These are phyloP conservation scores for Cerastis rubricosa DNA, from an alignment of 2,888 invertebrate genomes.

Conservation along the genomic window DNA sequence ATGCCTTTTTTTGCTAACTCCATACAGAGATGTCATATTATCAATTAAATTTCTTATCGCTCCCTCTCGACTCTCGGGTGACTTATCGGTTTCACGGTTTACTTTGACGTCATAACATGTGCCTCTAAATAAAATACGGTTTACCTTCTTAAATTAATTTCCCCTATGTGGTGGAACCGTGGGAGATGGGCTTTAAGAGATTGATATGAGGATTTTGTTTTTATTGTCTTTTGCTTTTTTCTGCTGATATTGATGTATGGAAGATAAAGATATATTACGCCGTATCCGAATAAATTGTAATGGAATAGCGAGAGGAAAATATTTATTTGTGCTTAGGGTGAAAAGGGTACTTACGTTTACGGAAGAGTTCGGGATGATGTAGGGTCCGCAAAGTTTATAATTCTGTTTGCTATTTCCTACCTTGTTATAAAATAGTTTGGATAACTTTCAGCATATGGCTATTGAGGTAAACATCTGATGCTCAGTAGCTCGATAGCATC, in stretches of 20 bases:
- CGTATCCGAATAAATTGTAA: constrained; percentile 13
- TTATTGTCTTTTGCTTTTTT: constrained; percentile 5
- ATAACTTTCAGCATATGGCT: not conserved
- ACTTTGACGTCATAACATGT: too few species aligned
- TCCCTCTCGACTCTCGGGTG: too few species aligned
- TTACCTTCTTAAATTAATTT: too few species aligned
- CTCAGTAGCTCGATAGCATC: too few species aligned
- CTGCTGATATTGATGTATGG: constrained; percentile 10
- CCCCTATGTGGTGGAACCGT: not conserved
- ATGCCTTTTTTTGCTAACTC: too few species aligned
- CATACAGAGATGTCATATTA: too few species aligned
- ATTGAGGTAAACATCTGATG: too few species aligned
- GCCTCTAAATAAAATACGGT: too few species aligned
- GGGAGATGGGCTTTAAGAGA: not conserved
- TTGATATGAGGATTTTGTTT: constrained; percentile 12
- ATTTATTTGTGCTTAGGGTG: not conserved
- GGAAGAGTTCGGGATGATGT: not conserved
- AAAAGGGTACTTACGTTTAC: too few species aligned
- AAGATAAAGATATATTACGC: not conserved
- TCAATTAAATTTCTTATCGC: too few species aligned
- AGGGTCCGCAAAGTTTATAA: constrained; percentile 4
- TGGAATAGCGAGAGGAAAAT: constrained; percentile 1
- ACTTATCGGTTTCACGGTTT: too few species aligned
- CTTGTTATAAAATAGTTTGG: not conserved
- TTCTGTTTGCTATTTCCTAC: constrained; percentile 14